A percentile compares a stretch with the other conserved stretches of the same genome.
phyloP scores from a whole-genome alignment of 37 sponge, comb jelly and placozoan genomes.

The Aplysina aerophoba region DNA sequence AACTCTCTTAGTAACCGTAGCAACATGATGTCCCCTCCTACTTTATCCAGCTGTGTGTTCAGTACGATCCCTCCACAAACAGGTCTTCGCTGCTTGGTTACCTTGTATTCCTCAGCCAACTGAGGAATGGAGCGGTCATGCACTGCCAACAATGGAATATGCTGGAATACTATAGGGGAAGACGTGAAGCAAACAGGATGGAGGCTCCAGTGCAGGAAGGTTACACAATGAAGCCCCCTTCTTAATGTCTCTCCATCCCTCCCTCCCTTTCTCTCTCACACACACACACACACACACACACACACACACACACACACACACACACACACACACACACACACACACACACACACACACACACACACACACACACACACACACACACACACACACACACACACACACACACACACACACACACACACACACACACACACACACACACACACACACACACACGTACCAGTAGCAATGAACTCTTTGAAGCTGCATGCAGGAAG shows the following conservation, averaged over 20 bases:
- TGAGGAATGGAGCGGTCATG: not conserved
- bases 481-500: conserved; percentile 79
- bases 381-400: no score
- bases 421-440: not conserved
- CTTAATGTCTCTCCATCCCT: no score
- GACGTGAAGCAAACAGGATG: no score
- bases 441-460: conserved; percentile 17
- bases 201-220: no score
- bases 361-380: no score
- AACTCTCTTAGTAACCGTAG: not conserved
- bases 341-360: no score
- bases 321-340: no score
- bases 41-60: conserved; percentile 65
- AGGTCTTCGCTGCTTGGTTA: conserved; percentile 69
- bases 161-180: conserved; percentile 54
- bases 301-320: no score
- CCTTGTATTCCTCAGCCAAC: conserved; percentile 60
- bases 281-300: no score
- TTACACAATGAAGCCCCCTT: no score
- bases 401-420: no score
- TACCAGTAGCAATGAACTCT: conserved; percentile 78
- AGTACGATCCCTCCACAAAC: conserved; percentile 85
- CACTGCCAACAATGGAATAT: conserved; percentile 41
- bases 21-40: not conserved
- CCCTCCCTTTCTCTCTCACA: no score